A percentile compares a stretch with the other conserved stretches of the same genome.
phyloP scores from a whole-genome alignment of 1,140 invertebrate species.

The Uloborus diversus region DNA sequence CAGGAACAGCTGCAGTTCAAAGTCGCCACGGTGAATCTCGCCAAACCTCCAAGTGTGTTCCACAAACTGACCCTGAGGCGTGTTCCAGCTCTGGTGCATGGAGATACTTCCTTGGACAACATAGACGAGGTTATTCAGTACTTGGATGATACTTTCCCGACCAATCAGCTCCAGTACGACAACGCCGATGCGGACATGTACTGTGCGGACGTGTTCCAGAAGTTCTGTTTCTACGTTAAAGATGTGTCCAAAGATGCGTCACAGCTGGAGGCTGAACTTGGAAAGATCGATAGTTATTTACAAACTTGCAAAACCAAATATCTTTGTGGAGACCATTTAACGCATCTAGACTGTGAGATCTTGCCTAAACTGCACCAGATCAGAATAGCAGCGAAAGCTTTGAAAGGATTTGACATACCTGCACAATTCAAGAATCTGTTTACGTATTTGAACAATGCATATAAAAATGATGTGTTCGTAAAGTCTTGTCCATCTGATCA shows the following conservation, averaged over 20 bases:
- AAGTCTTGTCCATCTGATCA: slow-evolving; percentile 74
- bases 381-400: slow-evolving; percentile 69
- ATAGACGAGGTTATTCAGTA: slow-evolving; percentile 71
- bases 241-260: slow-evolving; percentile 68
- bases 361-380: slow-evolving; percentile 73
- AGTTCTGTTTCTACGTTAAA: slow-evolving; percentile 72
- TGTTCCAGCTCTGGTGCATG: slow-evolving; percentile 68
- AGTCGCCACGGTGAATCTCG: slow-evolving; percentile 69
- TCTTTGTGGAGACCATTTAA: slow-evolving; percentile 67
- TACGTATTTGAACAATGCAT: slow-evolving; percentile 72
- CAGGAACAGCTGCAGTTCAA: slow-evolving; percentile 64
- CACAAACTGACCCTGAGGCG: slow-evolving; percentile 67
- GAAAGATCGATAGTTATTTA: slow-evolving; percentile 67
- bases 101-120: slow-evolving; percentile 65
- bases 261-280: slow-evolving; percentile 67
- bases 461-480: slow-evolving; percentile 70
- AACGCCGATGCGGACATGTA: slow-evolving; percentile 67
- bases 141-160: slow-evolving; percentile 69
- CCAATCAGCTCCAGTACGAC: slow-evolving; percentile 65
- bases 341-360: slow-evolving; percentile 70
- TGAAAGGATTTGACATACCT: slow-evolving; percentile 72
- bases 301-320: slow-evolving; percentile 61
- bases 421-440: slow-evolving; percentile 69
- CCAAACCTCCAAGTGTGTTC: slow-evolving; percentile 69
- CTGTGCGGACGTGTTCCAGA: slow-evolving; percentile 70